Evolutionary conservation across 2,888 invertebrate species (phyloP), one percentile per base, ranked within the genome.

Genomic region (Clitarchus hookeri): DNA sequence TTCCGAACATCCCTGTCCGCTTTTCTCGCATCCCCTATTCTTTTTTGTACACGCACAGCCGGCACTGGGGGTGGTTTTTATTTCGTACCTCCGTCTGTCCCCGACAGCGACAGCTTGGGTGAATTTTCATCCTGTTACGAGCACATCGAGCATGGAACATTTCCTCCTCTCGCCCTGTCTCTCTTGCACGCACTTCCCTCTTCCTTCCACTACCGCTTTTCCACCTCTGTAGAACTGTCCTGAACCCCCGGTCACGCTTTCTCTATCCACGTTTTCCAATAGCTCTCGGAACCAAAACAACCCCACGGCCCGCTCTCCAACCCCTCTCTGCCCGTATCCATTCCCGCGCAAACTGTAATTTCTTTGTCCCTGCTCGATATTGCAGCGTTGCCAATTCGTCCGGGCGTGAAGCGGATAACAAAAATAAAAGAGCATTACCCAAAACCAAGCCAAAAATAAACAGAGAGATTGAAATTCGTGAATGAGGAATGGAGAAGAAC

Each of bases 111-210:
- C 65, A 65, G 65, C 65, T 65, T 65, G 65, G 65, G 65, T 23
- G 65, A 65, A 65, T 65, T 65, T 65, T 65, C 65, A 65, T 65
- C 65, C 65, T 65, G 65, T 65, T 65, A 65, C 65, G 65, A 23
- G 65, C 19, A 19, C 65, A 65, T n/a, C 8, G 65, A n/a, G 65
- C 65, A n/a, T 65, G 65, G 65, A 65, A 16, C 65, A 65, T 65
- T 65, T 65, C n/a, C 65, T n/a, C 65, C 11, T 8, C 65, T 65
- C n/a, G 2, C 65, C 8, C 65, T 23, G 48, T 48, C 48, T 1
- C 48, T 11, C 48, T 48, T 48, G n/a, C 65, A 23, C 65, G 16
- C 16, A 48, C 16, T 13, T 48, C 16, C 65, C 19, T 65, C 65
- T 65, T 53, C 53, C 53, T 53, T 65, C 65, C 65, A n/a, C 65